Evolutionary conservation across 2,888 invertebrate species (phyloP).

Genomic region (Trissonchulus latispiculum): DNA sequence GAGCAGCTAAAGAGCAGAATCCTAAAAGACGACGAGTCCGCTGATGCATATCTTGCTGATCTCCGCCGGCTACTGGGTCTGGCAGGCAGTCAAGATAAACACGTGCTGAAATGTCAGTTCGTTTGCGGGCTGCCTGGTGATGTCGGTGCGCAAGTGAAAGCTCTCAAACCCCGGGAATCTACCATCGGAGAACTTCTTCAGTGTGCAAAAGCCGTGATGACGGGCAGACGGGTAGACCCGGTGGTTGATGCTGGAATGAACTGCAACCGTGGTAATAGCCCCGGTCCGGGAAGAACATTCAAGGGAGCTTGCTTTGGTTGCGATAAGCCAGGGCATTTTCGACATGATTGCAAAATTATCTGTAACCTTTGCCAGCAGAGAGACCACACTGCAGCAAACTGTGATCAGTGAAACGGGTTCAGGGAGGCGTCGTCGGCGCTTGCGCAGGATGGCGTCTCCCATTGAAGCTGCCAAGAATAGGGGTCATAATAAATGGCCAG

Average conservation of each 20-base stretch:
- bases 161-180: background rate
- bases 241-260: background rate
- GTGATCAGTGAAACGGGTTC: slow-evolving; percentile 7
- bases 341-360: background rate
- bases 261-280: no score
- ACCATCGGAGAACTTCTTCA: background rate
- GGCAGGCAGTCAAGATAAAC: background rate
- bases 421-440: slow-evolving; percentile 2
- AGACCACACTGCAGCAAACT: slow-evolving; percentile 2
- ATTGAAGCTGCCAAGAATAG: background rate
- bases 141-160: slow-evolving; percentile 4
- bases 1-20: background rate
- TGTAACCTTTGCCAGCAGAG: slow-evolving; percentile 2
- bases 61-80: slow-evolving; percentile 1
- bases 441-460: background rate
- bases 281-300: background rate
- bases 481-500: background rate
- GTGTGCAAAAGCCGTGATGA: background rate
- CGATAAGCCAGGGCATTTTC: background rate
- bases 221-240: background rate
- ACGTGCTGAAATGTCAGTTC: slow-evolving; percentile 1
- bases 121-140: slow-evolving; percentile 6
- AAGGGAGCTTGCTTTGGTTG: background rate
- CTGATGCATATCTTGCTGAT: slow-evolving; percentile 7
- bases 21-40: background rate